These are phyloP conservation scores for Phragmatobia fuliginosa DNA, from an alignment of 2,888 invertebrate species.

Conservation along the genomic window DNA sequence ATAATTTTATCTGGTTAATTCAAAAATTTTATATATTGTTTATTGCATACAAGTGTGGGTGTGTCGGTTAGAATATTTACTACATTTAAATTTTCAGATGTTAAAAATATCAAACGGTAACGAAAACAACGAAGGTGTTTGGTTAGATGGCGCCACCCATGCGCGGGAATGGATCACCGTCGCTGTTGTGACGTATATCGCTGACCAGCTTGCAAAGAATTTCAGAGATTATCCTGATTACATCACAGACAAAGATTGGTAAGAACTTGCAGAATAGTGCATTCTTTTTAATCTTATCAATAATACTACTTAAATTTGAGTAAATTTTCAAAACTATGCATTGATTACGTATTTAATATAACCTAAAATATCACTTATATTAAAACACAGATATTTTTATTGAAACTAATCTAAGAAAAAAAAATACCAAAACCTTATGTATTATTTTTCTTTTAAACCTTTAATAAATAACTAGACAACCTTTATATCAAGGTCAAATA, in stretches of 20 bases:
- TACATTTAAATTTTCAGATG: constrained; percentile 57
- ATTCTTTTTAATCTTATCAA: background rate
- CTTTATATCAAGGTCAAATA: background rate
- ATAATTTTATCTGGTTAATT: no score
- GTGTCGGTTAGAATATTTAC: background rate
- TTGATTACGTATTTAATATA: background rate
- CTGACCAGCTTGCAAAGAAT: constrained; percentile 90
- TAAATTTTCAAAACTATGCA: background rate
- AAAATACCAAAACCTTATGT: no score
- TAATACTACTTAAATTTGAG: background rate
- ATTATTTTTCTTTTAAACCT: background rate
- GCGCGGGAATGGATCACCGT: constrained; percentile 96
- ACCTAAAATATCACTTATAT: background rate
- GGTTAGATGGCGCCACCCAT: constrained; percentile 94
- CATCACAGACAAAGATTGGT: constrained; percentile 94
- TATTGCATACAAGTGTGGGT: no score
- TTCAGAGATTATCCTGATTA: constrained; percentile 88
- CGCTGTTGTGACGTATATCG: constrained; percentile 91
- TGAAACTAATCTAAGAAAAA: background rate
- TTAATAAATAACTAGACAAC: background rate
- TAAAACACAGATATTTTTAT: no score
- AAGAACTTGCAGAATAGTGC: constrained; percentile 45
- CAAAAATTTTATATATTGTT: no score
- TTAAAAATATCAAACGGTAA: constrained; percentile 90
- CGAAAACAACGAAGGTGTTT: constrained; percentile 87